These are phyloP conservation scores for Capromys pilorides DNA, from an alignment of 2,797 vertebrate species.

Conservation along the genomic window DNA sequence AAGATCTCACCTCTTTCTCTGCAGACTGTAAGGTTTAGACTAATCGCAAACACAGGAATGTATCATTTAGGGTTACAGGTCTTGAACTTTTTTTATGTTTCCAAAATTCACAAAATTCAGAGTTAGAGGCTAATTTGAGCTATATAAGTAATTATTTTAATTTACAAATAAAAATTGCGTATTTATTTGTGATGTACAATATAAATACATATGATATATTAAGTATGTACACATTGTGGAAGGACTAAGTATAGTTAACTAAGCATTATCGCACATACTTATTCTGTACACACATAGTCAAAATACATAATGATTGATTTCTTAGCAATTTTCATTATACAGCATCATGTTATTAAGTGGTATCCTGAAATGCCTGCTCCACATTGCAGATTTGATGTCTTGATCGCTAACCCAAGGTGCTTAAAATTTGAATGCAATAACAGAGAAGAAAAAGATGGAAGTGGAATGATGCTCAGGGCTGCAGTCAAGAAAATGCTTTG, in stretches of 20 bases:
- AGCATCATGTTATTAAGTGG: not conserved
- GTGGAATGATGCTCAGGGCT: not conserved
- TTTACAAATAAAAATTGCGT: not conserved
- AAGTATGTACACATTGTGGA: not conserved
- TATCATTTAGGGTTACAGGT: constrained; percentile 15
- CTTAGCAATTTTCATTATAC: not conserved
- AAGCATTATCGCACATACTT: not conserved
- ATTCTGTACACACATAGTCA: not conserved
- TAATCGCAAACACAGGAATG: not conserved
- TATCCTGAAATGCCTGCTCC: not conserved
- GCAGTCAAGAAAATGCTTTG: not conserved
- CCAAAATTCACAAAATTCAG: constrained; percentile 36
- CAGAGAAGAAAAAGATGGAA: not conserved
- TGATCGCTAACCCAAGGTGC: not conserved
- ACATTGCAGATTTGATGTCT: not conserved
- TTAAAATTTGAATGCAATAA: constrained; percentile 1
- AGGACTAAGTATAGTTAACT: not conserved
- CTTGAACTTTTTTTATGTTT: constrained; percentile 16
- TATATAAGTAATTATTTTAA: not conserved
- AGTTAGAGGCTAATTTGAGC: constrained; percentile 15
- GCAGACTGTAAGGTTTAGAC: constrained; percentile 4
- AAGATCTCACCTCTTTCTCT: constrained; percentile 3
- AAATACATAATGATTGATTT: not conserved
- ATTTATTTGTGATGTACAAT: not conserved
- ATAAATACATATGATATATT: not conserved